Evolutionary conservation across 2,888 invertebrate species (phyloP).

Genomic region (Eristalis arbustorum): DNA sequence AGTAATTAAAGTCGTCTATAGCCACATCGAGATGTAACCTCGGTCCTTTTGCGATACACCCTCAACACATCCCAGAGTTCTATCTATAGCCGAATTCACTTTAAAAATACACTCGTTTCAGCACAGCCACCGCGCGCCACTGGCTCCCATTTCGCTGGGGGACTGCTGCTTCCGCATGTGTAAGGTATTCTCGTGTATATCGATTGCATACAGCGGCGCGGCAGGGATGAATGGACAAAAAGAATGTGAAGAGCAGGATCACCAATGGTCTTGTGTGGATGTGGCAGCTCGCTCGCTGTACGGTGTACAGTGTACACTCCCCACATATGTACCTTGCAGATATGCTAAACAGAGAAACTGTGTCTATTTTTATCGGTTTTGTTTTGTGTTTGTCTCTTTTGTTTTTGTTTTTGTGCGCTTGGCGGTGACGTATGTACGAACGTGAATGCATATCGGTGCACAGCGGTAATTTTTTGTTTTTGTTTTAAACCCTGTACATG

Average conservation of each 20-base stretch:
- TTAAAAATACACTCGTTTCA: constrained; percentile 35
- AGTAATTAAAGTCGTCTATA: constrained; percentile 42
- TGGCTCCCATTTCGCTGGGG: neutral
- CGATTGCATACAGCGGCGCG: neutral
- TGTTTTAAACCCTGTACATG: constrained; percentile 20
- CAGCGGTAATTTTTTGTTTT: neutral
- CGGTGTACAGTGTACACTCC: neutral
- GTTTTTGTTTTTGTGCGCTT: constrained; percentile 10
- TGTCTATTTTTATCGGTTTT: constrained; percentile 29
- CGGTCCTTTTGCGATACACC: constrained; percentile 5
- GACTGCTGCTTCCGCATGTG: constrained; percentile 10
- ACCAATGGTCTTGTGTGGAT: neutral
- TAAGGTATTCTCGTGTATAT: neutral
- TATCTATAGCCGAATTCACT: constrained; percentile 2
- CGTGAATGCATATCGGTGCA: constrained; percentile 4
- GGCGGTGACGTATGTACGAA: neutral
- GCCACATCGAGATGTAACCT: constrained; percentile 12
- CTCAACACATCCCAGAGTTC: neutral
- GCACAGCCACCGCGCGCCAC: neutral
- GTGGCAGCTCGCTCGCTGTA: neutral
- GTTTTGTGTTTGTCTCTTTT: neutral
- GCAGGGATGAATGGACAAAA: neutral
- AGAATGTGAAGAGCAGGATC: neutral
- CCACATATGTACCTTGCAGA: neutral
- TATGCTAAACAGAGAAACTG: constrained; percentile 2